Base-by-base conservation (phyloP, 1,140 invertebrate species). In the Papilio xuthus region DNA sequence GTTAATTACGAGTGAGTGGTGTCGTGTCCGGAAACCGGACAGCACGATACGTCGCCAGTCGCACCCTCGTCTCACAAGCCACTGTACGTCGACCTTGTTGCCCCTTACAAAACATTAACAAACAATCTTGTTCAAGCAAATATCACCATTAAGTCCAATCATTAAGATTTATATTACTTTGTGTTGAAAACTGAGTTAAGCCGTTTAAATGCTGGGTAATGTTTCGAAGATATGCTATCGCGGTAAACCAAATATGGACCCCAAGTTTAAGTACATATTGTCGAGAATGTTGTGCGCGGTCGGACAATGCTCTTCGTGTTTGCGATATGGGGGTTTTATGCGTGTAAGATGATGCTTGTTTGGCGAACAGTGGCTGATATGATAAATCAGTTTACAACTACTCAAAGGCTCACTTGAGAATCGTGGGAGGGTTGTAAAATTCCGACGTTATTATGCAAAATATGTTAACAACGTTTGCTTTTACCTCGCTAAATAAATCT, bases 341-440 rank as follows among this genome's bases (percentile, higher is more conserved):
- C 86, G 88, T 93, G 91, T 91, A 91, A 93, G 91, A 93, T 92
- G 90, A 93, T 89, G 92, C 90, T 93, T 92, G 92, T 93, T 93
- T 91, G 84, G 78, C 80, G 86, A 91, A 92, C 90, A 90, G 87
- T 83, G 82, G 84, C 84, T 88, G 91, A 92, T 92, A 92, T 93
- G 92, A 92, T 93, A 93, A 93, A 93, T 93, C 92, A 93, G 91
- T 92, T 92, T 92, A 89, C 83, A 90, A 85, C 82, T 82, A 80
- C 83, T 83, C 87, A 90, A 91, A 86, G 88, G 85, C 88, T 92
- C 88, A 89, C 89, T 91, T 84, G 88, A 88, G 89, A 84, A 83
- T 83, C 82, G 80, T 83, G 76, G 75, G 84, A 83, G 88, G 89
- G 89, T 88, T 88, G 89, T 77, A 83, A 89, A 88, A 84, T 87